Evolutionary conservation across 2,797 vertebrate genomes (phyloP).

Genomic region (Girardinus metallicus): DNA sequence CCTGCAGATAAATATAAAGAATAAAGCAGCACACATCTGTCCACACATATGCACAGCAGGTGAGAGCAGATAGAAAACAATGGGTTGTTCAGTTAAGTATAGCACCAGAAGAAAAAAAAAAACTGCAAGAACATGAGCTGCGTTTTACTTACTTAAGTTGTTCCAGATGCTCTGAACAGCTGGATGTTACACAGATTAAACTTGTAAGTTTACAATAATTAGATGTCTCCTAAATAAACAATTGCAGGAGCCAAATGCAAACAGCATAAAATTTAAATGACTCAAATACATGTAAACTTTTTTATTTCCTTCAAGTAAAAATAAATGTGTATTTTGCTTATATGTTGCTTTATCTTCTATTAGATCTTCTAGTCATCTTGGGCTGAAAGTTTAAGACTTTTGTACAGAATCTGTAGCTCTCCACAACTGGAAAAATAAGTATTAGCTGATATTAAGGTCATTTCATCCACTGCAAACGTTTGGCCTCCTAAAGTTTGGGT

Average conservation of each 20-base stretch:
- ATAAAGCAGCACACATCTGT: slow-evolving; percentile 68
- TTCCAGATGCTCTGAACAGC: slow-evolving; percentile 69
- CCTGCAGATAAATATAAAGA: slow-evolving; percentile 49
- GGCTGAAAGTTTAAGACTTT: background rate
- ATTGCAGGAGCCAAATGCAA: slow-evolving; percentile 11
- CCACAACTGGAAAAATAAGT: background rate
- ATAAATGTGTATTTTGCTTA: background rate
- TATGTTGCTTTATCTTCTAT: background rate
- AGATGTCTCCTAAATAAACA: slow-evolving; percentile 22
- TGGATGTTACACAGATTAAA: slow-evolving; percentile 64
- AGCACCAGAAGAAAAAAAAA: slow-evolving; percentile 39
- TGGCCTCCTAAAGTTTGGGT: background rate
- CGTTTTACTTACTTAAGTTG: slow-evolving; percentile 62
- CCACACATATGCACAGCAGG: slow-evolving; percentile 42
- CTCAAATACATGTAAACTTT: background rate
- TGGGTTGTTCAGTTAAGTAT: slow-evolving; percentile 27
- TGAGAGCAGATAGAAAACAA: slow-evolving; percentile 22
- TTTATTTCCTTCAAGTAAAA: background rate
- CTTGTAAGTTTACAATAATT: slow-evolving; percentile 38
- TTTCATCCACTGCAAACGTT: background rate
- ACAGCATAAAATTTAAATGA: background rate
- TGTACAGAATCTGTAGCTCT: background rate
- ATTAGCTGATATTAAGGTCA: background rate
- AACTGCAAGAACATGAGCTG: slow-evolving; percentile 50
- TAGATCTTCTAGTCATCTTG: background rate